These are phyloP conservation scores for Dipus sagitta DNA, from an alignment of 2,797 vertebrate genomes.

Conservation along the genomic window DNA sequence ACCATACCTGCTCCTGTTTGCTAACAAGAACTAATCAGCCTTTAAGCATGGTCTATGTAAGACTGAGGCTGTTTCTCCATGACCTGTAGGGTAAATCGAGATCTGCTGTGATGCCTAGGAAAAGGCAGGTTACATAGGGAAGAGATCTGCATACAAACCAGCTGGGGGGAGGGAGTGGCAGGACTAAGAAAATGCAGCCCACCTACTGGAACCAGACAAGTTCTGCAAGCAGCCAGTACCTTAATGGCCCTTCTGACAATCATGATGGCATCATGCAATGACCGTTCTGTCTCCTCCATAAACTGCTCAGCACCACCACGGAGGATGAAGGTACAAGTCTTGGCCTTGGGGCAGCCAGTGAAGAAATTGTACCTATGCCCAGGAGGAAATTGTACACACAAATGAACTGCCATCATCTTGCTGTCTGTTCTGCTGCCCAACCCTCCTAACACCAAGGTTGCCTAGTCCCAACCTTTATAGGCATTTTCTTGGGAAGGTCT, in stretches of 20 bases:
- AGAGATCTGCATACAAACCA: constrained; percentile 6
- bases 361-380: constrained; percentile 95
- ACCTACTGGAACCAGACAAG: too few relatives aligned
- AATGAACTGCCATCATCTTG: neutral
- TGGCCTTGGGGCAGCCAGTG: constrained; percentile 96
- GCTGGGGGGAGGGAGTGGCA: neutral
- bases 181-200: too few relatives aligned
- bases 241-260: constrained; percentile 98
- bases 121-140: neutral
- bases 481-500: neutral
- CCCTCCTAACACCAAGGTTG: neutral
- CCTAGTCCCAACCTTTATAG: neutral
- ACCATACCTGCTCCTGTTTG: neutral
- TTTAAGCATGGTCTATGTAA: neutral
- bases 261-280: constrained; percentile 99
- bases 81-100: neutral
- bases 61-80: neutral
- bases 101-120: neutral
- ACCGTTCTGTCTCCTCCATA: constrained; percentile 98
- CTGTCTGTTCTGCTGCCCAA: neutral
- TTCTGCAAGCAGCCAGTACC: constrained; percentile 84
- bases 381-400: neutral
- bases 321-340: constrained; percentile 97
- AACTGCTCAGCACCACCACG: constrained; percentile 98
- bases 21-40: neutral